Evolutionary conservation across 2,888 invertebrate species (phyloP).

Genomic region (Melanotus villosus): DNA sequence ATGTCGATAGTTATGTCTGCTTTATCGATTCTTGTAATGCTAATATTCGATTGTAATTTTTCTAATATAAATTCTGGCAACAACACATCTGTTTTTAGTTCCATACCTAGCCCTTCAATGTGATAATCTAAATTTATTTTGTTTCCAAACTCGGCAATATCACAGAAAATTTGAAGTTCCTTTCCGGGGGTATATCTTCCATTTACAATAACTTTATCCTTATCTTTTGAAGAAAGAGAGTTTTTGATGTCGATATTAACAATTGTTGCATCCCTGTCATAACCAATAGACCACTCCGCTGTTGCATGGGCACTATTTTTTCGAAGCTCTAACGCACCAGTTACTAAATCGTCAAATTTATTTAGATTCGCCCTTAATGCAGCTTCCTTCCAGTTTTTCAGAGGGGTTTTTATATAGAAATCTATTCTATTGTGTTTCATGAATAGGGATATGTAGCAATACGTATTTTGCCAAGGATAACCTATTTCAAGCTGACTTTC

Average conservation of each 20-base stretch:
- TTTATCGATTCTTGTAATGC: neutral
- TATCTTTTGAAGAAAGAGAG: neutral
- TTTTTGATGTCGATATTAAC: conserved; percentile 7
- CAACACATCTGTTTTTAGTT: neutral
- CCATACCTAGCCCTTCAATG: neutral
- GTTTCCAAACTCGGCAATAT: conserved; percentile 7
- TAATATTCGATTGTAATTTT: neutral
- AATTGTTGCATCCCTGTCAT: neutral
- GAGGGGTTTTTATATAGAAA: conserved; percentile 41
- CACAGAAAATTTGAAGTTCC: neutral
- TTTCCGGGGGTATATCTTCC: neutral
- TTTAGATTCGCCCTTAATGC: conserved; percentile 7
- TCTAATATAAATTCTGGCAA: neutral
- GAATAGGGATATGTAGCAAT: conserved; percentile 34
- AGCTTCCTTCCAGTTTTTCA: conserved; percentile 34
- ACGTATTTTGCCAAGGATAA: conserved; percentile 32
- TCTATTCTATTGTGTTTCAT: conserved; percentile 26
- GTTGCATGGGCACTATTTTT: conserved; percentile 3
- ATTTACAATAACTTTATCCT: neutral
- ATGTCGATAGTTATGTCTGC: neutral
- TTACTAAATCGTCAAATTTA: conserved; percentile 11
- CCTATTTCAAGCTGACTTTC: conserved; percentile 1
- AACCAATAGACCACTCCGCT: conserved; percentile 14
- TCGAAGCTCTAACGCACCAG: conserved; percentile 15
- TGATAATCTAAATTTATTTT: neutral